These are phyloP conservation scores for Prionailurus viverrinus DNA, from an alignment of 2,113 vertebrate species.

Conservation along the genomic window DNA sequence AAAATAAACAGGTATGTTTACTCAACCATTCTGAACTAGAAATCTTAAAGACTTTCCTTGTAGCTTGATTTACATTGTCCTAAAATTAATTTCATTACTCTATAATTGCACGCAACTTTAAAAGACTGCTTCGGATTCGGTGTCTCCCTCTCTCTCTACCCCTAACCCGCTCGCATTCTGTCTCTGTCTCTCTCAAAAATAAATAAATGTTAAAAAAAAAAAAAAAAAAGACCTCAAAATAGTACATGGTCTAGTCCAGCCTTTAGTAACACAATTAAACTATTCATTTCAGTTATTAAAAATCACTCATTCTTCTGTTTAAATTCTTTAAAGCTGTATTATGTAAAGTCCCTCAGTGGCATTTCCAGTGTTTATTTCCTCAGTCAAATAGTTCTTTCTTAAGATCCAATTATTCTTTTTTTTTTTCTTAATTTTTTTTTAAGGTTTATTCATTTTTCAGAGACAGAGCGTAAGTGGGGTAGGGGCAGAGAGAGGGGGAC, in stretches of 20 bases:
- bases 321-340: constrained; percentile 37
- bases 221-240: constrained; percentile 6
- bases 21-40: neutral
- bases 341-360: neutral
- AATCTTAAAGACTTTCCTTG: neutral
- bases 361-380: neutral
- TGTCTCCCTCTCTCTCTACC: too few relatives aligned
- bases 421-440: too few relatives aligned
- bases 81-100: neutral
- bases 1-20: neutral
- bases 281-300: constrained; percentile 23
- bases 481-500: neutral
- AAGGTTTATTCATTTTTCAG: neutral
- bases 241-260: neutral
- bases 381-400: constrained; percentile 41
- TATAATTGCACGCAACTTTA: neutral
- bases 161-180: too few relatives aligned
- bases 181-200: too few relatives aligned
- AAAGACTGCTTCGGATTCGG: neutral
- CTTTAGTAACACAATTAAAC: neutral
- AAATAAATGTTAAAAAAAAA: too few relatives aligned
- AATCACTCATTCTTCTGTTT: constrained; percentile 12
- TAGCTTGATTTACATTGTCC: neutral
- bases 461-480: neutral
- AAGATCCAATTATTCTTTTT: neutral